A percentile compares a stretch with the other conserved stretches of the same genome.
Evolutionary conservation across 2,888 invertebrate species (phyloP).

Genomic region (Parapristionchus giblindavisi): DNA sequence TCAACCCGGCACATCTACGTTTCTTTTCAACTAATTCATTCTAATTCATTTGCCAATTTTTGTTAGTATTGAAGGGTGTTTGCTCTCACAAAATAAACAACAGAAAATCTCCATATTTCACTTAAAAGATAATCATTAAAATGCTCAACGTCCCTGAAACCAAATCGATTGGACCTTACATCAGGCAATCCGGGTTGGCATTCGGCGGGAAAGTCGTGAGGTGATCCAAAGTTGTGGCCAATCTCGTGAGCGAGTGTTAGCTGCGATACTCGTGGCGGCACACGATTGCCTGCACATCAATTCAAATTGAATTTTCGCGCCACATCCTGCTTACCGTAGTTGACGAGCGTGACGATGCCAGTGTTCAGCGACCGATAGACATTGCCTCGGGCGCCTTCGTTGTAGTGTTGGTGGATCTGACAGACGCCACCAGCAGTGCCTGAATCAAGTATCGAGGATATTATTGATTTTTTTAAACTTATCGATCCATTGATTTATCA

Average conservation of each 20-base stretch:
- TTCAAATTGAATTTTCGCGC: neutral
- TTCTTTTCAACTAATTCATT: neutral
- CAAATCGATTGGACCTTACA: no score
- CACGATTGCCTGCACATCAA: slow-evolving; percentile 70
- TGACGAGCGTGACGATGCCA: slow-evolving; percentile 97
- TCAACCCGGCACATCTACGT: neutral
- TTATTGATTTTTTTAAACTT: no score
- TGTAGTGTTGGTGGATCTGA: slow-evolving; percentile 93
- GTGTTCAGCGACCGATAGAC: slow-evolving; percentile 95
- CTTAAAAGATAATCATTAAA: no score
- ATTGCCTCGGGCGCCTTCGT: slow-evolving; percentile 87
- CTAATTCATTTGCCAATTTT: no score
- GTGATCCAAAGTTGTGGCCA: slow-evolving; percentile 98
- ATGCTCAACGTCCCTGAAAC: no score
- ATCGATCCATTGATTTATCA: neutral
- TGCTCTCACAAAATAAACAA: no score
- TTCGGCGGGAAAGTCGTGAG: slow-evolving; percentile 71
- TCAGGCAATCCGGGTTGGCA: slow-evolving; percentile 39
- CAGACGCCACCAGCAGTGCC: slow-evolving; percentile 98
- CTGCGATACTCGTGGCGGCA: slow-evolving; percentile 96
- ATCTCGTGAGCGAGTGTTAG: slow-evolving; percentile 97
- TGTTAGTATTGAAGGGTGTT: no score
- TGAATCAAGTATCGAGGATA: no score
- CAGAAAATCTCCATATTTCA: no score
- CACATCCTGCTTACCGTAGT: slow-evolving; percentile 80